Base-by-base conservation (phyloP, 1,140 invertebrate genomes). In the Orius laevigatus region DNA sequence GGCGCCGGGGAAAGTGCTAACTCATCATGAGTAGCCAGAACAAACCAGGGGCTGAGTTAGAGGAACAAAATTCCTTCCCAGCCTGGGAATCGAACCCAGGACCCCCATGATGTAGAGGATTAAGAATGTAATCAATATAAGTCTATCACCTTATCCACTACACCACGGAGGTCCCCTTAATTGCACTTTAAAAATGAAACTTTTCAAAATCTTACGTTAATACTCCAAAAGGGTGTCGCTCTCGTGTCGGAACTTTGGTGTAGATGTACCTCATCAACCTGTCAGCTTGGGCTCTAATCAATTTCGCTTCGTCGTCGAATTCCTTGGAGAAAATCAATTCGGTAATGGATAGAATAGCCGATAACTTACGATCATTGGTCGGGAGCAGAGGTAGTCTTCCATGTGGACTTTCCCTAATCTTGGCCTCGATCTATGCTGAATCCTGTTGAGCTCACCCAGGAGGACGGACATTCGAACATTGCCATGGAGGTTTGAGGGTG, bases 281-380 rank as follows among this genome's bases (percentile, higher is more conserved):
- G 51, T 78, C 75, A 11, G 82, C 80, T 56, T 79, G 75, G 12
- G 82, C 76, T 48, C 82, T 72, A 61, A 87, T 86, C 53, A 75
- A 71, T 57, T 74, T 73, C 43, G 77, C 76, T 65, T 85, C 82
- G 63, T 84, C 81, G 61, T 84, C 77, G 64, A 84, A 87, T 50
- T 71, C 69, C 84, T 87, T 64, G 11, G 59, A 56, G 1, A 8
- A 25, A 31, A 45, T 8, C 3, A 14, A 45, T 16, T 5, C 3
- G n/a, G 31, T 12, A 25, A 25, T 15, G 3, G 14, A 11, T 15
- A 47, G 12, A 9, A 47, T 6, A 20, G 11, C 12, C 25, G 25
- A n/a, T 20, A 42, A 67, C 70, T 73, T 72, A 81, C 79, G 70
- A 76, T 77, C 55, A 70, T 67, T 46, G 73, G 66, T 63, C 76